These are phyloP conservation scores for Poecilia latipinna DNA, from an alignment of 2,113 vertebrate species.

Conservation along the genomic window DNA sequence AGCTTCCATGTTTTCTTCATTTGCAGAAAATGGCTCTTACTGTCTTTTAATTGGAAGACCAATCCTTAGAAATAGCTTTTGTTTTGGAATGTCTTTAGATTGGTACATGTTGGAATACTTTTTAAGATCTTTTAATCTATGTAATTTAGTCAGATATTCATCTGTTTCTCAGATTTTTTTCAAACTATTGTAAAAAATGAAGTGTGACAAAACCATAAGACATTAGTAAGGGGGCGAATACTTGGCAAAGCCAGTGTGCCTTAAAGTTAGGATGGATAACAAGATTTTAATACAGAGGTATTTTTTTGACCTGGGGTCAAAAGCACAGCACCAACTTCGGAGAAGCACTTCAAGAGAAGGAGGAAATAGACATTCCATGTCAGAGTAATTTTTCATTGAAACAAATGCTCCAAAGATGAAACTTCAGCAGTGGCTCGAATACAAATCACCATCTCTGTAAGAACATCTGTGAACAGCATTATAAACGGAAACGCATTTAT, in stretches of 20 bases:
- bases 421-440: conserved; percentile 50
- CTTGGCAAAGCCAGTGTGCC: background rate
- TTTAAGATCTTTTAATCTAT: background rate
- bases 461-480: conserved; percentile 37
- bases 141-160: background rate
- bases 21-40: too few species aligned
- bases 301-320: conserved; percentile 6
- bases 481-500: conserved; percentile 33
- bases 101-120: background rate
- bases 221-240: background rate
- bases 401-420: conserved; percentile 60
- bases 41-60: too few species aligned
- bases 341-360: conserved; percentile 18
- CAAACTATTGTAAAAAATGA: too few species aligned
- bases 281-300: background rate
- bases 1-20: too few species aligned
- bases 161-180: too few species aligned
- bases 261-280: background rate
- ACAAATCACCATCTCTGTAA: conserved; percentile 38
- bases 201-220: background rate
- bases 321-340: conserved; percentile 23
- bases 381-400: conserved; percentile 65
- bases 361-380: conserved; percentile 37
- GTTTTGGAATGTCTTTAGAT: background rate
- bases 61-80: background rate